Evolutionary conservation across 1,140 invertebrate genomes (phyloP).

Genomic region (Cardiocondyla obscurior): DNA sequence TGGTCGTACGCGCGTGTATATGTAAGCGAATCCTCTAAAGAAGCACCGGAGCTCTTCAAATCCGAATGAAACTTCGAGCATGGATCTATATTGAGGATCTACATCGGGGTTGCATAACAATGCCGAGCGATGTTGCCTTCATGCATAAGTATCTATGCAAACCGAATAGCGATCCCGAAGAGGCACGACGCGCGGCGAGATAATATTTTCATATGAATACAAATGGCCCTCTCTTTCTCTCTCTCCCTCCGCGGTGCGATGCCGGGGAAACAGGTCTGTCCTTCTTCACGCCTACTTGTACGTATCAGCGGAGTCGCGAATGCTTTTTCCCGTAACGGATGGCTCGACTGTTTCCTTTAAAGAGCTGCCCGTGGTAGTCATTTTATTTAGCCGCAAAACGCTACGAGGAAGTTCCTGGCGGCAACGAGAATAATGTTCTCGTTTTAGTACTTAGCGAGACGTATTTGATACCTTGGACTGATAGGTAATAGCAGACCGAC

Average conservation of each 20-base stretch:
- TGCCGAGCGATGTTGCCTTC: slow-evolving; percentile 74
- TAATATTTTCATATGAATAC: slow-evolving; percentile 78
- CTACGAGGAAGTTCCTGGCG: slow-evolving; percentile 65
- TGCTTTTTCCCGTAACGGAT: slow-evolving; percentile 69
- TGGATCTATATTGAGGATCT: slow-evolving; percentile 76
- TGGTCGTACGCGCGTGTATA: slow-evolving; percentile 31
- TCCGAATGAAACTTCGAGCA: slow-evolving; percentile 68
- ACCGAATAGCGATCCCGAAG: slow-evolving; percentile 76
- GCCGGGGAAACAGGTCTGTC: slow-evolving; percentile 46
- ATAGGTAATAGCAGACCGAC: neutral
- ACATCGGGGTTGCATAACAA: slow-evolving; percentile 75
- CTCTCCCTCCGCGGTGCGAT: neutral
- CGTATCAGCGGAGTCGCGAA: slow-evolving; percentile 68
- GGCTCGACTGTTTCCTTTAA: slow-evolving; percentile 66
- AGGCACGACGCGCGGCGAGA: slow-evolving; percentile 73
- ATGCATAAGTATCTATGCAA: slow-evolving; percentile 78
- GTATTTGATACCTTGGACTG: neutral
- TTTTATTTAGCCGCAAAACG: slow-evolving; percentile 56
- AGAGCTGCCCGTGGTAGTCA: slow-evolving; percentile 60
- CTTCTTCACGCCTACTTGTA: slow-evolving; percentile 27
- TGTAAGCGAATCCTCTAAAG: slow-evolving; percentile 60
- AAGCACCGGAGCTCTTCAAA: slow-evolving; percentile 70
- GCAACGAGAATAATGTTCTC: slow-evolving; percentile 59
- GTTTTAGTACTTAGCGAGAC: slow-evolving; percentile 60
- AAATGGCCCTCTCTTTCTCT: slow-evolving; percentile 65